Conservation (phyloP, 2,113 vertebrate genomes). For the Ameiurus melas region DNA sequence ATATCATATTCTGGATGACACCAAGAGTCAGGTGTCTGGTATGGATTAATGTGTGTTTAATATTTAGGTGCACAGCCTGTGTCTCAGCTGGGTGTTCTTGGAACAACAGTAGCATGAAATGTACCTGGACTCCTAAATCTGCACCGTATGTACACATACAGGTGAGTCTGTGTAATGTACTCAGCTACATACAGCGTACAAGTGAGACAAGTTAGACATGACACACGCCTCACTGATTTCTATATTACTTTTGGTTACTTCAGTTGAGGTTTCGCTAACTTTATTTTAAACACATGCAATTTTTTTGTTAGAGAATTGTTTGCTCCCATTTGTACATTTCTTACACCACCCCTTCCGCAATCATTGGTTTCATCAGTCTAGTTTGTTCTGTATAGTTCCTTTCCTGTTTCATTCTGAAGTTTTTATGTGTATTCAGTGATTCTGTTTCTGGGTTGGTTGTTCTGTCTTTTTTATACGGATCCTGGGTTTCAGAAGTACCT, state of each 20-base stretch:
- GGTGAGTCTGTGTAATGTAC: constrained; percentile 21
- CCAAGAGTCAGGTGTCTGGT: neutral
- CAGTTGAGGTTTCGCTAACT: neutral
- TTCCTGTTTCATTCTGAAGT: neutral
- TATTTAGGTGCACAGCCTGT: constrained; percentile 57
- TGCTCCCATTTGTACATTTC: neutral
- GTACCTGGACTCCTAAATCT: constrained; percentile 31
- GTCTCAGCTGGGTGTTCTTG: constrained; percentile 59
- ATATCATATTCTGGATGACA: neutral
- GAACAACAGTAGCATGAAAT: constrained; percentile 25
- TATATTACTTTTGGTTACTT: neutral
- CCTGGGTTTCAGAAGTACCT: too few species aligned
- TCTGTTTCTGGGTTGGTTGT: neutral
- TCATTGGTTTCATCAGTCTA: neutral
- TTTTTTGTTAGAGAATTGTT: neutral
- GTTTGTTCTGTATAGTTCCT: neutral
- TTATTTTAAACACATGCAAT: neutral
- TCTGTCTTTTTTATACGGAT: too few species aligned
- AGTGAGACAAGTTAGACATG: neutral
- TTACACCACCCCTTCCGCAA: too few species aligned
- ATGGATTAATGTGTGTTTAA: neutral
- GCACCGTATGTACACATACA: neutral
- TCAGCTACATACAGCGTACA: neutral
- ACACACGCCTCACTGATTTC: neutral
- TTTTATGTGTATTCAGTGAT: neutral